Evolutionary conservation across 2,888 invertebrate genomes (phyloP).

Genomic region (Galerucella nymphaeae): DNA sequence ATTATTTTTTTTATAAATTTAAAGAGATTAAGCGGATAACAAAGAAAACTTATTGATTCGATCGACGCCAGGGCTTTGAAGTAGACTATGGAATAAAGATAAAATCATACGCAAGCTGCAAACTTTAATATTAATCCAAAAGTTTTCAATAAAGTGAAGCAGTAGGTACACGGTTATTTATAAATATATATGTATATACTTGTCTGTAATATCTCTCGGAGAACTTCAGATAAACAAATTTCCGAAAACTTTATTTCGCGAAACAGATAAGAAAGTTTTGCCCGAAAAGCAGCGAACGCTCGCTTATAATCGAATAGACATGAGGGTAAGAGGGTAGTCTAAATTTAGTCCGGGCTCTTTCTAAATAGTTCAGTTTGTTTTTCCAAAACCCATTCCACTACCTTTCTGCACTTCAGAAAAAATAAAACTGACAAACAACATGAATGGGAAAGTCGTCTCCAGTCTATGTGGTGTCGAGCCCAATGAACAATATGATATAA

Average conservation of each 20-base stretch:
- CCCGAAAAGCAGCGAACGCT: slow-evolving; percentile 18
- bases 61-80: neutral
- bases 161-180: slow-evolving; percentile 8
- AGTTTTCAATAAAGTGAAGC: slow-evolving; percentile 11
- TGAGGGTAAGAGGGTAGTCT: neutral
- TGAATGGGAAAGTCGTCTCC: too few species aligned
- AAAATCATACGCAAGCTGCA: neutral
- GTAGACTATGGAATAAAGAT: neutral
- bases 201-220: slow-evolving; percentile 4
- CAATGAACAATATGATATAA: too few species aligned
- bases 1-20: too few species aligned
- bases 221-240: slow-evolving; percentile 32
- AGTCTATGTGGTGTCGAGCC: too few species aligned
- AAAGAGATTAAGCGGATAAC: too few species aligned
- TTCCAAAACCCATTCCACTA: too few species aligned
- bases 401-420: too few species aligned
- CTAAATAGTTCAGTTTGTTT: neutral
- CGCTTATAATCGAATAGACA: slow-evolving; percentile 13
- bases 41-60: slow-evolving; percentile 5
- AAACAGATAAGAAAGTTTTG: slow-evolving; percentile 37
- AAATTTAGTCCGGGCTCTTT: neutral
- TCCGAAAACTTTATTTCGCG: slow-evolving; percentile 29
- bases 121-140: slow-evolving; percentile 6
- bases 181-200: slow-evolving; percentile 11
- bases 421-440: too few species aligned